phyloP scores from a whole-genome alignment of 2,888 invertebrate genomes.

The Onthophagus sagittarius region DNA sequence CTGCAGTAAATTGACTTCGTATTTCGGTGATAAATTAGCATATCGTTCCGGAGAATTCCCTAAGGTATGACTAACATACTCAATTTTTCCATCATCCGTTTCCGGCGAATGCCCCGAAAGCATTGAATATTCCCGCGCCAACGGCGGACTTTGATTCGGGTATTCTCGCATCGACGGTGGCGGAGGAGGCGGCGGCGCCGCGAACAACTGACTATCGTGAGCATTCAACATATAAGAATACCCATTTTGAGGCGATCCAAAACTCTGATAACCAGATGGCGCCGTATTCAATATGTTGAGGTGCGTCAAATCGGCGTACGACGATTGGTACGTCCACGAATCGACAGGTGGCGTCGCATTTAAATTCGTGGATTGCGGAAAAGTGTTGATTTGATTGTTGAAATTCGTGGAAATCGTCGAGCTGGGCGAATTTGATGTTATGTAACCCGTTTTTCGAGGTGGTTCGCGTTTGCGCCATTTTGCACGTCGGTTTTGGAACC shows the following conservation, averaged over 20 bases:
- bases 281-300: conserved; percentile 69
- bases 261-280: conserved; percentile 56
- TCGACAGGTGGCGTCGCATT: conserved; percentile 57
- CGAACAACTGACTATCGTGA: conserved; percentile 69
- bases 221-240: conserved; percentile 63
- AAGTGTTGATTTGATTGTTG: conserved; percentile 55
- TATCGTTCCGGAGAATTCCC: conserved; percentile 56
- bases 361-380: conserved; percentile 51
- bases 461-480: conserved; percentile 95
- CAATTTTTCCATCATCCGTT: conserved; percentile 47
- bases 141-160: conserved; percentile 58
- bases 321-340: conserved; percentile 72
- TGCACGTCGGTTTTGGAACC: conserved; percentile 88
- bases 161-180: conserved; percentile 35
- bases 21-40: conserved; percentile 58
- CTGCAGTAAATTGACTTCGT: conserved; percentile 53
- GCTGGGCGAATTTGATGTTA: conserved; percentile 66
- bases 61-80: conserved; percentile 48
- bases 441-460: conserved; percentile 81
- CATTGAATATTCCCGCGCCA: conserved; percentile 64
- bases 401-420: conserved; percentile 53
- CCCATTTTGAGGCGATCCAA: conserved; percentile 58
- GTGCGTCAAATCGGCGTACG: conserved; percentile 74
- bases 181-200: conserved; percentile 58
- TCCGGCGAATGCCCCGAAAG: conserved; percentile 60